Conservation (phyloP, 1,140 invertebrate genomes). For the Magallana ariakensis region DNA sequence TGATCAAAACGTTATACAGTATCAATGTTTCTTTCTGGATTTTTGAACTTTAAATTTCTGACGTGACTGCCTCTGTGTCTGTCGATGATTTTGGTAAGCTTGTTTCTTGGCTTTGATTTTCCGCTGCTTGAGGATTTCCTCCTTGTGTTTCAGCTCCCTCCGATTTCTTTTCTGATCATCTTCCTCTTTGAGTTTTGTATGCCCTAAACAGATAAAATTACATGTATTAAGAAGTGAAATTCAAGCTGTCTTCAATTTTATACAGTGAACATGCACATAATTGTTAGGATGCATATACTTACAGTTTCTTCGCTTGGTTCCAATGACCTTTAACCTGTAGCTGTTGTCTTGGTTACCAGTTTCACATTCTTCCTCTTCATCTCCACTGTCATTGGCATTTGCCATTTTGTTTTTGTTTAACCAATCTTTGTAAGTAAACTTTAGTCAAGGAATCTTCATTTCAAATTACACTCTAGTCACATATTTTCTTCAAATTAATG, state of each 20-base stretch:
- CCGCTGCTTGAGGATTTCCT: slow-evolving; percentile 86
- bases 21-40: slow-evolving; percentile 48
- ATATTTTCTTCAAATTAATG: too few species aligned
- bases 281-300: slow-evolving; percentile 39
- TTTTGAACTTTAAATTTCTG: slow-evolving; percentile 52
- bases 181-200: slow-evolving; percentile 74
- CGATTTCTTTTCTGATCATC: slow-evolving; percentile 71
- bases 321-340: slow-evolving; percentile 58
- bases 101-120: slow-evolving; percentile 82
- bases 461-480: neutral
- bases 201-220: slow-evolving; percentile 64
- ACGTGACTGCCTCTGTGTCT: slow-evolving; percentile 67
- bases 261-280: too few species aligned
- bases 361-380: slow-evolving; percentile 80
- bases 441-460: slow-evolving; percentile 55
- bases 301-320: slow-evolving; percentile 63
- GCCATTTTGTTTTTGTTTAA: slow-evolving; percentile 89
- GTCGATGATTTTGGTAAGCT: slow-evolving; percentile 77
- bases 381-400: slow-evolving; percentile 80
- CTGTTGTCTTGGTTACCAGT: slow-evolving; percentile 14
- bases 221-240: too few species aligned
- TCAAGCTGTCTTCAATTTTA: too few species aligned
- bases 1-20: neutral
- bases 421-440: slow-evolving; percentile 85
- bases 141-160: slow-evolving; percentile 82